Conservation (phyloP, 2,888 invertebrate species). For the Chrysolina haemoptera region DNA sequence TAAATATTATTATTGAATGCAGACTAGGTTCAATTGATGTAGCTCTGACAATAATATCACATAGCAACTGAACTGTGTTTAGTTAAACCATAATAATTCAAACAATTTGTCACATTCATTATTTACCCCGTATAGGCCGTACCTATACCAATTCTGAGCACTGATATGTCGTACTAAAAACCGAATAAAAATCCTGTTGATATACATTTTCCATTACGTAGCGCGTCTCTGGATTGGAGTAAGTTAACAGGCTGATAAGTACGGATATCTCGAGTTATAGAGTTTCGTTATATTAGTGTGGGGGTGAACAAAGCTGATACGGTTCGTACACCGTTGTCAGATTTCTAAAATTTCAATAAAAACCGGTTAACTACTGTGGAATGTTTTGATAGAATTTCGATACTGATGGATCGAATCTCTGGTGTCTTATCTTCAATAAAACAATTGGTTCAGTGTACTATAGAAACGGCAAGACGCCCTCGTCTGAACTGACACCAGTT, state of each 20-base stretch:
- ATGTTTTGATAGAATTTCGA: too few relatives aligned
- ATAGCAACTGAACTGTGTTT: too few relatives aligned
- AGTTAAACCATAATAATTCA: too few relatives aligned
- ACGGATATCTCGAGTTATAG: conserved; percentile 51
- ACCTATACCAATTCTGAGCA: neutral
- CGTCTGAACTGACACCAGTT: too few relatives aligned
- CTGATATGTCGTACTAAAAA: neutral
- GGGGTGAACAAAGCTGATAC: conserved; percentile 30
- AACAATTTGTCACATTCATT: neutral
- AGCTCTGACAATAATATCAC: too few relatives aligned
- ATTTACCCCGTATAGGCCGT: neutral
- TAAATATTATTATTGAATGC: too few relatives aligned
- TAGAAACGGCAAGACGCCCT: too few relatives aligned
- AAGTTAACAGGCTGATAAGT: conserved; percentile 55
- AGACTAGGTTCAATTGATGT: too few relatives aligned
- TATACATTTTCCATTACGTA: neutral
- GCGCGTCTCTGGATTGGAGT: conserved; percentile 29
- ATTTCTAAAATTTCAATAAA: neutral
- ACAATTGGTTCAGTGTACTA: too few relatives aligned
- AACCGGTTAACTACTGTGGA: neutral
- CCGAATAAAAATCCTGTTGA: neutral
- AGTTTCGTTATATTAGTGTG: conserved; percentile 20
- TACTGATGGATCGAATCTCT: too few relatives aligned
- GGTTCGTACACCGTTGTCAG: neutral
- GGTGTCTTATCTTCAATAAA: too few relatives aligned